phyloP scores from a whole-genome alignment of 1,140 invertebrate species.

The Pseudachorutes palmiensis region DNA sequence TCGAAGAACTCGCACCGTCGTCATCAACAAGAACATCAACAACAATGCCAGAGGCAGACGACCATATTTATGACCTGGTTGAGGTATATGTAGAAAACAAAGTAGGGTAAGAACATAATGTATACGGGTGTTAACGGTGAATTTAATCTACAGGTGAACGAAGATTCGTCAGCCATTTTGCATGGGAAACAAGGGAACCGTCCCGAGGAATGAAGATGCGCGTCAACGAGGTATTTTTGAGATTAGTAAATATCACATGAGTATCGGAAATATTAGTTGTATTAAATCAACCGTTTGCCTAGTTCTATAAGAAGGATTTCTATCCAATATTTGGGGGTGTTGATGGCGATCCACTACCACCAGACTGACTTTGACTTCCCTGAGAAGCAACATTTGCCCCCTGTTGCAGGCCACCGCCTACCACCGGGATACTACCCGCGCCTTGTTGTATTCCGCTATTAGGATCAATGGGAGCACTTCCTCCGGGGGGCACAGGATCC shows the following conservation, averaged over 20 bases:
- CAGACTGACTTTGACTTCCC: background rate
- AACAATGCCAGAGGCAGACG: background rate
- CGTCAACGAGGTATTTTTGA: no score
- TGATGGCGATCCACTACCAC: no score
- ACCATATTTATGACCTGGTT: constrained; percentile 21
- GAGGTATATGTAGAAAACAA: constrained; percentile 8
- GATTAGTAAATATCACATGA: background rate
- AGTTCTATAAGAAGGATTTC: no score
- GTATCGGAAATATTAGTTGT: no score
- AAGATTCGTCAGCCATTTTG: background rate
- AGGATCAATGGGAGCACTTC: background rate
- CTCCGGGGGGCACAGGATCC: background rate
- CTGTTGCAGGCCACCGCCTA: background rate
- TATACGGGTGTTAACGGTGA: background rate
- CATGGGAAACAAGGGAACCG: background rate
- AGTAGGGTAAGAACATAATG: no score
- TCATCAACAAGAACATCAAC: constrained; percentile 11
- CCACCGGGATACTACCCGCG: background rate
- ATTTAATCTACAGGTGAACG: background rate
- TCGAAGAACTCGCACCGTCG: no score
- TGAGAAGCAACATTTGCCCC: background rate
- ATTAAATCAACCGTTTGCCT: no score
- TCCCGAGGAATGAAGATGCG: background rate
- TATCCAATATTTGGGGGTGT: no score
- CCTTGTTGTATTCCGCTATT: background rate